Conservation (phyloP, 2,113 vertebrate genomes). For the Mustelus asterias region DNA sequence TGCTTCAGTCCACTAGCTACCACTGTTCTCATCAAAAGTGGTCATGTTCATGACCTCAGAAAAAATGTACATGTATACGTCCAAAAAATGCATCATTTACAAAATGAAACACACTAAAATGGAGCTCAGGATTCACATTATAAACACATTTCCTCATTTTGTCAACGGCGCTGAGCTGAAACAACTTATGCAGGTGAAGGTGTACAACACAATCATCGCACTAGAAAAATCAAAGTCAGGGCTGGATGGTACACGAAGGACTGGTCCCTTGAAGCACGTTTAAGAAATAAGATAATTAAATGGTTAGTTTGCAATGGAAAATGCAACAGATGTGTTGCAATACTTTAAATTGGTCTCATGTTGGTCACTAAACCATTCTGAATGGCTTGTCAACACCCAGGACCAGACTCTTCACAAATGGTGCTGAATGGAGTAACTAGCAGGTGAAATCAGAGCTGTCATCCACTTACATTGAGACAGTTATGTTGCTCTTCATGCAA, state of each 20-base stretch:
- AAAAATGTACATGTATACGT: neutral
- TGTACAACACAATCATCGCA: neutral
- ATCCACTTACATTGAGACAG: neutral
- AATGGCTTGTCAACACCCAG: neutral
- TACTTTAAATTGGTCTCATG: neutral
- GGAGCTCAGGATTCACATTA: neutral
- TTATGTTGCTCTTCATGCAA: neutral
- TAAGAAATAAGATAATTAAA: neutral
- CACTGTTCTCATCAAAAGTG: neutral
- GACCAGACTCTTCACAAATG: neutral
- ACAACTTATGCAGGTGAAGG: neutral
- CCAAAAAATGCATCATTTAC: neutral
- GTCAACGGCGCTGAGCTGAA: neutral
- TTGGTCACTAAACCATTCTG: neutral
- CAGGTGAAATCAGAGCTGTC: neutral
- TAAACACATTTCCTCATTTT: neutral
- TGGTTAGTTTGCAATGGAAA: neutral
- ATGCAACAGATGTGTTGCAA: neutral
- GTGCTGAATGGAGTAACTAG: neutral
- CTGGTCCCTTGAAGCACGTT: neutral
- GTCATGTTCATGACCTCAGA: neutral
- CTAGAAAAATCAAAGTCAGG: neutral
- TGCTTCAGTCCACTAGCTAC: neutral
- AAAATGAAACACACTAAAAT: neutral
- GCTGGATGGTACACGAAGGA: neutral